Percentiles rank a stretch among this genome's conserved stretches.
phyloP scores from a whole-genome alignment of 2,888 invertebrate genomes.

The Dolichopus griseipennis region DNA sequence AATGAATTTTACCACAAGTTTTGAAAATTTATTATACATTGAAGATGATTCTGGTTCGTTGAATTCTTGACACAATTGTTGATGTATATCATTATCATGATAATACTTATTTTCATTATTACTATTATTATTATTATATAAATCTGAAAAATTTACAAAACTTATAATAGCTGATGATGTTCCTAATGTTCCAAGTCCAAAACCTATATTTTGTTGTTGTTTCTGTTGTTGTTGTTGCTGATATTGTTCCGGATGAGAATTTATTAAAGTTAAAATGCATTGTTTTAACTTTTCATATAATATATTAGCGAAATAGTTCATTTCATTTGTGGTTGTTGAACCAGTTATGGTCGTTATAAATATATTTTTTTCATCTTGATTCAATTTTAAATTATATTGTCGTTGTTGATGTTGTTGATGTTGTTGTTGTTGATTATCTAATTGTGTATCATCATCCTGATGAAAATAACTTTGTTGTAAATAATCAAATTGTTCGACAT shows the following conservation, averaged over 20 bases:
- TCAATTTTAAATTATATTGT: slow-evolving; percentile 18
- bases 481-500: neutral
- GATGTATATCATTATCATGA: neutral
- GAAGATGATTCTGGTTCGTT: neutral
- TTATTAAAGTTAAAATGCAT: slow-evolving; percentile 32
- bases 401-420: slow-evolving; percentile 15
- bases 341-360: slow-evolving; percentile 11
- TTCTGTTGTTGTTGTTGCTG: neutral
- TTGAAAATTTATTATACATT: slow-evolving; percentile 29
- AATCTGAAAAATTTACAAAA: slow-evolving; percentile 3
- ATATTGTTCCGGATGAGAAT: slow-evolving; percentile 21
- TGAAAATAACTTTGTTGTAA: too few species aligned
- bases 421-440: slow-evolving; percentile 18
- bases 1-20: slow-evolving; percentile 36
- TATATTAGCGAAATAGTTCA: slow-evolving; percentile 42
- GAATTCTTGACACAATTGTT: neutral
- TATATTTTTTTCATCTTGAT: slow-evolving; percentile 13
- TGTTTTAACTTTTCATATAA: slow-evolving; percentile 37
- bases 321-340: slow-evolving; percentile 28
- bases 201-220: neutral
- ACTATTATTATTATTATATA: neutral
- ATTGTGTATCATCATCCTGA: slow-evolving; percentile 19
- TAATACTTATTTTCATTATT: neutral
- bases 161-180: slow-evolving; percentile 16
- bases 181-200: neutral